Evolutionary conservation across 2,113 vertebrate species (phyloP).

Genomic region (Chloebia gouldiae): DNA sequence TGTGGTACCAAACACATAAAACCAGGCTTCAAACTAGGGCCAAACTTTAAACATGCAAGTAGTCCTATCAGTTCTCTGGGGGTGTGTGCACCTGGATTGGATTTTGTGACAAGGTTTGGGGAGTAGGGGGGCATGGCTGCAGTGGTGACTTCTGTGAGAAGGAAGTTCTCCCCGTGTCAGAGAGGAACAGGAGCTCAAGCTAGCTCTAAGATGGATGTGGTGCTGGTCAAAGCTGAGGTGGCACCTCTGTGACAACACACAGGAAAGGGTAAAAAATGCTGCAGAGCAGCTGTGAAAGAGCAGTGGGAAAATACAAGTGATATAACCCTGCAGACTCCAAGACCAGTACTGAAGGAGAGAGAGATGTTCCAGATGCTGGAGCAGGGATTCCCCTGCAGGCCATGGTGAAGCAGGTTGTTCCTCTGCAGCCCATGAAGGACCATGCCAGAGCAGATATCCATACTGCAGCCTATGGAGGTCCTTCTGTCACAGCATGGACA

Average conservation of each 20-base stretch:
- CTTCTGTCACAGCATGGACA: not conserved
- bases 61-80: not conserved
- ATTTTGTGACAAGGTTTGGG: not conserved
- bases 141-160: not conserved
- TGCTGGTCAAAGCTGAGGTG: not conserved
- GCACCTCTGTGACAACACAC: not conserved
- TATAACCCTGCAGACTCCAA: not conserved
- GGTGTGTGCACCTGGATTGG: not conserved
- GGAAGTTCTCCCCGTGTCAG: not conserved
- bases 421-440: not conserved
- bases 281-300: not conserved
- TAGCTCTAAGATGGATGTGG: not conserved
- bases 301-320: not conserved
- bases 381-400: not conserved
- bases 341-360: not conserved
- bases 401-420: not conserved
- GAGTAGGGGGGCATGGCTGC: accelerated
- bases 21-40: not conserved
- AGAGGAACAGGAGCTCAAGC: not conserved
- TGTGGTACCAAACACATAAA: not conserved
- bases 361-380: not conserved
- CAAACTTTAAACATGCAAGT: not conserved
- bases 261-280: not conserved
- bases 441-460: not conserved
- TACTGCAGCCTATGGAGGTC: not conserved